Evolutionary conservation across 1,140 invertebrate species (phyloP), one percentile per base, ranked within the genome.

Genomic region (Thaumetopoea pityocampa): DNA sequence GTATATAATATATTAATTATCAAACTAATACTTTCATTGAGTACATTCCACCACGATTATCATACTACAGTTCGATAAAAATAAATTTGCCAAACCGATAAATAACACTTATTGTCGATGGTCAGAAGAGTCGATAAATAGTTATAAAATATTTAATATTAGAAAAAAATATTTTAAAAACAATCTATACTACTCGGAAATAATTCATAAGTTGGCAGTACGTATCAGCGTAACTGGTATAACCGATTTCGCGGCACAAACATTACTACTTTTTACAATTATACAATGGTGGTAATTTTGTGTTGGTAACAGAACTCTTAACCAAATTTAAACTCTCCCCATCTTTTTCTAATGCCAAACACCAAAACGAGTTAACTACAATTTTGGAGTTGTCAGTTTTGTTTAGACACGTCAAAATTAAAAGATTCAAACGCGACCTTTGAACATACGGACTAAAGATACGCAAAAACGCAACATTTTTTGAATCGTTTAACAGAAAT

Each of bases 11-110:
- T 40, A 14, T 34, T 40, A 40, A 47, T 27, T 34, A 22, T 35
- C 7, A 47, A 47, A 47, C 20, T 47, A 47, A 47, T 47, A 47
- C 44, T 47, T 40, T 40, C 30, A 23, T 34, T 40, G 15, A 48
- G 41, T 48, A 48, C 45, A 32, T 48, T 27, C 29, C 22, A 15
- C 22, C 40, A 27, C 10, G 10, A 7, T 19, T 18, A 29, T 17
- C 17, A 20, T 8, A 18, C 38, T 24, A 23, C 16, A 11, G 15
- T 27, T 14, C 20, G 12, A 30, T 30, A 42, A 23, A 19, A 33
- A n/a, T n/a, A n/a, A 8, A 42, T 24, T 24, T 15, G 22, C 4
- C 22, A 19, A 33, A 22, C 22, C 5, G 7, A 14, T 19, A 19
- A 26, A 41, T 7, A 20, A 17, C 24, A 23, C 8, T 42, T 42